Percentiles rank a stretch among this genome's conserved stretches.
phyloP scores from a whole-genome alignment of 2,888 invertebrate species.

The Smittia sp. region DNA sequence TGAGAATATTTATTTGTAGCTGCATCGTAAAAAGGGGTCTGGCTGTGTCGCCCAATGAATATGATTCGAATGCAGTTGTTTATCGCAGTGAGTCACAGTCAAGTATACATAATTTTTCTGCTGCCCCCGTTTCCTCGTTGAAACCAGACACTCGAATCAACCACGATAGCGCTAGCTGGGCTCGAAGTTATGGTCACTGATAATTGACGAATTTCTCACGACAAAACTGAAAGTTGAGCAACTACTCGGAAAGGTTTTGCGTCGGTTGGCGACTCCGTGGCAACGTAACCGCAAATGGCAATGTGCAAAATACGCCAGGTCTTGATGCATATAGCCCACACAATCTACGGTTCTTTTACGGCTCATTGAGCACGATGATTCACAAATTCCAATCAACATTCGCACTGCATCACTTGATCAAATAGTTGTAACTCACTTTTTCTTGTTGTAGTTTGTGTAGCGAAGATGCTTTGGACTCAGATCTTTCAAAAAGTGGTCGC shows the following conservation, averaged over 20 bases:
- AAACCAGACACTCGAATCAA: background rate
- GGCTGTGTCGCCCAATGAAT: background rate
- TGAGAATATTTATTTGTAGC: no score
- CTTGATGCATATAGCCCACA: background rate
- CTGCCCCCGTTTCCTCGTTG: background rate
- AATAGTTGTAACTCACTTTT: slow-evolving; percentile 57
- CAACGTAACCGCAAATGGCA: background rate
- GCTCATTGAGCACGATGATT: background rate
- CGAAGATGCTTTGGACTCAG: slow-evolving; percentile 66
- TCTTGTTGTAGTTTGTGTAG: slow-evolving; percentile 48
- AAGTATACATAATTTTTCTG: background rate
- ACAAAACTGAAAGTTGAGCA: background rate
- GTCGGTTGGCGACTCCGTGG: slow-evolving; percentile 1
- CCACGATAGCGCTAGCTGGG: background rate
- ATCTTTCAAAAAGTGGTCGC: slow-evolving; percentile 82
- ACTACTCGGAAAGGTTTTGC: background rate
- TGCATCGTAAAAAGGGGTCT: background rate
- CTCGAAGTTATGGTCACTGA: background rate
- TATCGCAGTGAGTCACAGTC: background rate
- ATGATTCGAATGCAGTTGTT: background rate
- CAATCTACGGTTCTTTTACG: background rate
- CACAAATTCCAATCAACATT: background rate
- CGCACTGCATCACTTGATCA: background rate
- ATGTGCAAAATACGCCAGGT: background rate
- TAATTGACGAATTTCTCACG: background rate